Conservation (phyloP, 2,113 vertebrate species). For the Xenopus tropicalis region UCB_Xtro_10.0 CM004447.2:32808001-32808500, state of each 20-base stretch:
- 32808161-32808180: constrained; percentile 41
- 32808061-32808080: no score
- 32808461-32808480: constrained; percentile 82
- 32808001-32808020: no score
- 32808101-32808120: no score
- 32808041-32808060: no score
- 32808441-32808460: constrained; percentile 86
- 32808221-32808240: constrained; percentile 55
- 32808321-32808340: constrained; percentile 44
- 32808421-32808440: constrained; percentile 85
- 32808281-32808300: constrained; percentile 39
- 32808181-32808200: constrained; percentile 51
- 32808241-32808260: constrained; percentile 46
- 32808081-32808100: no score
- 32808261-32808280: constrained; percentile 52
- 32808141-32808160: constrained; percentile 13
- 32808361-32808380: constrained; percentile 37
- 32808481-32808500: constrained; percentile 72
- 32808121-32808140: constrained; percentile 22
- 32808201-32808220: constrained; percentile 47
- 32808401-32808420: constrained; percentile 78
- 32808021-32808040: no score
- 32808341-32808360: constrained; percentile 47
- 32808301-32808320: constrained; percentile 51
- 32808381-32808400: constrained; percentile 47